phyloP scores from a whole-genome alignment of 1,140 invertebrate species.

The Pectinophora gossypiella region DNA sequence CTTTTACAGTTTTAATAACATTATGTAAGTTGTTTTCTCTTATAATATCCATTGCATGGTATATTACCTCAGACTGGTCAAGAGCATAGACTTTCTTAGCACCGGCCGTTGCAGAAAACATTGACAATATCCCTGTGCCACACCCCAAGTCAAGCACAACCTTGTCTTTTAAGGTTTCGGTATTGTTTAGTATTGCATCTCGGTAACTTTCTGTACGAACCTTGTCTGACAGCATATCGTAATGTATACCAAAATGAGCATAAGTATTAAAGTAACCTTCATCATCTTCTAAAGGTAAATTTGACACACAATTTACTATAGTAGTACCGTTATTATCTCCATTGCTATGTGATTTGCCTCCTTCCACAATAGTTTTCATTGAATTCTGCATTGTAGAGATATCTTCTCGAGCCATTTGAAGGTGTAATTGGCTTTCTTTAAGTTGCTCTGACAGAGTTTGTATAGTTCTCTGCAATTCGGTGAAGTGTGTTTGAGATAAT shows the following conservation, averaged over 20 bases:
- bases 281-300: slow-evolving; percentile 77
- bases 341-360: slow-evolving; percentile 22
- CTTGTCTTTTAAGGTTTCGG: slow-evolving; percentile 82
- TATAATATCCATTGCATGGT: slow-evolving; percentile 88
- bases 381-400: slow-evolving; percentile 79
- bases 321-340: slow-evolving; percentile 41
- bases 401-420: slow-evolving; percentile 78
- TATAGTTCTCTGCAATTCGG: slow-evolving; percentile 79
- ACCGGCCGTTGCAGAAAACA: slow-evolving; percentile 96
- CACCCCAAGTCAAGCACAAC: slow-evolving; percentile 95
- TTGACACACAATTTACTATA: slow-evolving; percentile 63
- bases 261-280: slow-evolving; percentile 96
- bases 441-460: slow-evolving; percentile 74
- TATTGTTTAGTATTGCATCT: slow-evolving; percentile 93
- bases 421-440: slow-evolving; percentile 73
- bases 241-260: slow-evolving; percentile 98
- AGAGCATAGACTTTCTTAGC: slow-evolving; percentile 94
- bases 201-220: slow-evolving; percentile 95
- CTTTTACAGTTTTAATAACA: slow-evolving; percentile 81
- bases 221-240: slow-evolving; percentile 95
- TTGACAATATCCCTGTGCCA: slow-evolving; percentile 95
- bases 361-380: slow-evolving; percentile 78
- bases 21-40: slow-evolving; percentile 81
- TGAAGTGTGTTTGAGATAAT: slow-evolving; percentile 78
- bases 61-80: slow-evolving; percentile 92